Conservation (phyloP, 2,797 vertebrate species). For the Taenioides sp. region DNA sequence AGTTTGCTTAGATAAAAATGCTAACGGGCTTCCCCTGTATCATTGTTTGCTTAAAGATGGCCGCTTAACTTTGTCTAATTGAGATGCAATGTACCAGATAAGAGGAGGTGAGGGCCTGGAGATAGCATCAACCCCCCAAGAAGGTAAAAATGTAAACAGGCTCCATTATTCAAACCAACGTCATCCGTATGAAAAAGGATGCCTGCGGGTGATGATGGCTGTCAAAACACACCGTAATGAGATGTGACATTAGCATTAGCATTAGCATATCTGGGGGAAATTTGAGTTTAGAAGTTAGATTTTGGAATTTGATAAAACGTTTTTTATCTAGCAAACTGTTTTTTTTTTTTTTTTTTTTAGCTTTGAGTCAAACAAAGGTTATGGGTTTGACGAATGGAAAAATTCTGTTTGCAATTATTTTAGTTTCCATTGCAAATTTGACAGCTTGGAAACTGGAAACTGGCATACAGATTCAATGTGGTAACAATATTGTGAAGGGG, state of each 20-base stretch:
- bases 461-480: no score
- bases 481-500: no score
- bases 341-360: neutral
- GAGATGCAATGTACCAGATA: slow-evolving; percentile 34
- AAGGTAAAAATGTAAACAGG: neutral
- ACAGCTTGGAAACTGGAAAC: no score
- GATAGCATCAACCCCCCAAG: neutral
- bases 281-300: neutral
- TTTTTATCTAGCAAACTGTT: neutral
- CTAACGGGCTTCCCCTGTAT: slow-evolving; percentile 19
- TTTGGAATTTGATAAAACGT: neutral
- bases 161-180: neutral
- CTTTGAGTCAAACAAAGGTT: slow-evolving; percentile 10
- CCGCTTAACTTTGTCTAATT: slow-evolving; percentile 21
- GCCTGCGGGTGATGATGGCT: slow-evolving; percentile 5
- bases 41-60: slow-evolving; percentile 33
- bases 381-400: neutral
- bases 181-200: neutral
- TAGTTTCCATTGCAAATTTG: no score
- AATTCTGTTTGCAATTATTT: neutral
- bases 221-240: slow-evolving; percentile 8
- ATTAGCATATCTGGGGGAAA: neutral
- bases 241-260: neutral
- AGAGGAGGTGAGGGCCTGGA: neutral
- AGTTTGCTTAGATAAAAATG: slow-evolving; percentile 17